Evolutionary conservation across 2,888 invertebrate genomes (phyloP).

Genomic region (Stenodera caucasica): DNA sequence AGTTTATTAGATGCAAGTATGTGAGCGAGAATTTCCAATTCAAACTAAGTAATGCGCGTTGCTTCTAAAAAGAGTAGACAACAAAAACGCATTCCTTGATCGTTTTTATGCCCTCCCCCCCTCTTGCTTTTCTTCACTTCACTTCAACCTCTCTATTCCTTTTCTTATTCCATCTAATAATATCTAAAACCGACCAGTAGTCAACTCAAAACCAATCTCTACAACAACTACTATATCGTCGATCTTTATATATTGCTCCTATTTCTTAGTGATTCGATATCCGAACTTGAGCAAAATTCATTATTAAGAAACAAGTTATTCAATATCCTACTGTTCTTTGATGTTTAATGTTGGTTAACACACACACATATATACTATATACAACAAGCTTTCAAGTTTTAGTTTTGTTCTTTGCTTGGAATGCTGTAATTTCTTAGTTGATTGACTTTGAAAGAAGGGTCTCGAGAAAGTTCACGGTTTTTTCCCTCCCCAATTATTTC

Average conservation of each 20-base stretch:
- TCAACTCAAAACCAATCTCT: not conserved
- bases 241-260: too few relatives aligned
- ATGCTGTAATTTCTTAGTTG: conserved; percentile 17
- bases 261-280: conserved; percentile 44
- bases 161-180: not conserved
- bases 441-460: not conserved
- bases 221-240: not conserved
- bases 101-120: conserved; percentile 22
- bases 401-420: conserved; percentile 39
- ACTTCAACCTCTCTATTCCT: not conserved
- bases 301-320: conserved; percentile 55
- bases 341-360: conserved; percentile 45
- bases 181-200: not conserved
- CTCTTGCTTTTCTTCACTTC: not conserved
- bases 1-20: conserved; percentile 58
- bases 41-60: conserved; percentile 52
- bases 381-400: conserved; percentile 37
- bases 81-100: conserved; percentile 46
- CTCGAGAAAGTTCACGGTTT: not conserved
- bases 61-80: conserved; percentile 35
- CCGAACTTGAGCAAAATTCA: conserved; percentile 50
- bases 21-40: conserved; percentile 57
- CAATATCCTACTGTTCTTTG: conserved; percentile 50
- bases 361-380: conserved; percentile 6
- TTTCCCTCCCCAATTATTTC: too few relatives aligned